These are phyloP conservation scores for Phasianus colchicus DNA, from an alignment of 2,113 vertebrate genomes.

Conservation along the genomic window DNA sequence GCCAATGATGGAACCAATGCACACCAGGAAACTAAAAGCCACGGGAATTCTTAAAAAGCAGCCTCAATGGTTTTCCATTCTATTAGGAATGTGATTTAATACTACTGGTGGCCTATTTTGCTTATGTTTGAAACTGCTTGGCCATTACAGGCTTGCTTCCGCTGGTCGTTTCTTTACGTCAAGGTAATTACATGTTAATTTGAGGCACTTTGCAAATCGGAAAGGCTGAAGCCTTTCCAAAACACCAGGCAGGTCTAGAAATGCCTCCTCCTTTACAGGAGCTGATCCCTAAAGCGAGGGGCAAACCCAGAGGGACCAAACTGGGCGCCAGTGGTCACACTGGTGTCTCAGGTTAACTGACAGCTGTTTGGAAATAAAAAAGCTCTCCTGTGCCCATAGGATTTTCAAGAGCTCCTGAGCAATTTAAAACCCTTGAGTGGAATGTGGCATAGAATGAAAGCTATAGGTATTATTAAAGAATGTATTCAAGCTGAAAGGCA, in stretches of 20 bases:
- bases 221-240: neutral
- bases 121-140: neutral
- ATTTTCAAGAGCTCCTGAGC: slow-evolving; percentile 33
- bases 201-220: neutral
- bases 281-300: neutral
- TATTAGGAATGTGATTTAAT: neutral
- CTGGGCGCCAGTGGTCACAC: neutral
- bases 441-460: slow-evolving; percentile 36
- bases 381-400: neutral
- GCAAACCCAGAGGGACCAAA: neutral
- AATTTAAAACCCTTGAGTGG: slow-evolving; percentile 37
- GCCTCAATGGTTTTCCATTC: neutral
- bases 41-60: neutral
- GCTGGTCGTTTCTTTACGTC: neutral
- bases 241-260: neutral
- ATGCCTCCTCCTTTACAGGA: neutral
- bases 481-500: slow-evolving; percentile 31
- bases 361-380: slow-evolving; percentile 30
- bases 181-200: neutral
- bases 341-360: neutral
- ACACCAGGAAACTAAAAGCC: neutral
- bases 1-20: neutral
- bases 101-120: neutral
- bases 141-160: neutral
- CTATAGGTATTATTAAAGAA: slow-evolving; percentile 47